Base-by-base conservation (phyloP, 2,888 invertebrate genomes). In the Salticus scenicus region DNA sequence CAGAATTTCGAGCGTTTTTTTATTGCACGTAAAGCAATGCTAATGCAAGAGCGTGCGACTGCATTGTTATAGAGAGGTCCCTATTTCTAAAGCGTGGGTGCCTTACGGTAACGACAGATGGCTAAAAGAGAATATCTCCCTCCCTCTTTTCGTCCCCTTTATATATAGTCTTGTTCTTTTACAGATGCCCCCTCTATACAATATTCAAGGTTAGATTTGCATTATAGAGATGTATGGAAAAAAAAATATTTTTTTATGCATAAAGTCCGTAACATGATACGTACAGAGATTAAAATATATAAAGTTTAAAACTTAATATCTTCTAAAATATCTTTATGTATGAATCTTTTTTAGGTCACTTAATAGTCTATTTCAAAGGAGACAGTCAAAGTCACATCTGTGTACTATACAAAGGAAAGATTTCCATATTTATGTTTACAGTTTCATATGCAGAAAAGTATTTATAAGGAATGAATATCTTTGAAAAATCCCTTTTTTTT, bases 11-110 rank as follows among this genome's bases (percentile, higher is more conserved):
- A n/a, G 57, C 1, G 33, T 10, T 66, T 31, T 37, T 20, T 33
- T 2, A 33, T 4, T 27, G 51, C 31, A 33, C 51, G 72, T 72
- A 51, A 31, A 30, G 47, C n/a, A 72, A 72, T 72, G 72, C 72
- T 51, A 28, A 51, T 74, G 33, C 41, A 37, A n/a, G 41, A 74
- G 63, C 63, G 74, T 63, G 74, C 64, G 37, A 24, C 31, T 17
- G 57, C 30, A 76, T 72, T 83, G 83, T 83, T 82, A 42, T 20
- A 47, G 31, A n/a, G n/a, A n/a, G n/a, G 57, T 57, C 67, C 66
- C 69, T 24, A 24, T 75, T 64, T 75, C 75, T 27, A 41, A 69
- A 70, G 75, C 64, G 82, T 81, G 81, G 82, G 82, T 82, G 82
- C 74, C 51, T n/a, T 73, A 37, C 30, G 28, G 57, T 57, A 41